Base-by-base conservation (phyloP, 2,888 invertebrate genomes). In the Serripes groenlandicus region DNA sequence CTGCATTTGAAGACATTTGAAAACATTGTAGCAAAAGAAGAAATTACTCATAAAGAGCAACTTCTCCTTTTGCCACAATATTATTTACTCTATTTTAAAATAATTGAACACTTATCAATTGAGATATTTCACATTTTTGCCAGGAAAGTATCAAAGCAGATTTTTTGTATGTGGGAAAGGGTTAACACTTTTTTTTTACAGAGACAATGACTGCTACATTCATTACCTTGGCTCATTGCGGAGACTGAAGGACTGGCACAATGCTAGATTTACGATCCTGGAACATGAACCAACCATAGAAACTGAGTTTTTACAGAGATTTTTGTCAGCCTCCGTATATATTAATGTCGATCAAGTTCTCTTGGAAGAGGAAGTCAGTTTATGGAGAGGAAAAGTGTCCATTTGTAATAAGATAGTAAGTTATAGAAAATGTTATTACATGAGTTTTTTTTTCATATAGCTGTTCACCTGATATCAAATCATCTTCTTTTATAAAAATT, bases 191-290 rank as follows among this genome's bases (percentile, higher is more conserved):
- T 64, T 5, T 21, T 68, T 0, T 77, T 78, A 23, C 75, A 89
- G 89, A 28, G 75, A 77, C 26, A 23, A 66, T 9, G 28, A 42
- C 21, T 28, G 49, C 70, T 84, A 82, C 30, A 78, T 83, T 72
- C 77, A 69, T 26, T 86, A 73, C 56, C 85, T 88, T 30, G 91
- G 91, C 9, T 86, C 89, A 18, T 66, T 90, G 26, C 56, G 87
- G 69, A 75, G 90, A 60, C 75, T 91, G 28, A 88, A 88, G 60
- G 90, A 91, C 56, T 91, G 91, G 91, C 90, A 90, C 78, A 90
- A 87, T 87, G 90, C 88, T 1, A 52, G 64, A 4, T 69, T 88
- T 21, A 78, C 76, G 9, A 68, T 89, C n/a, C 73, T 90, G 30
- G 80, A 83, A 23, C 62, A 60, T 1, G 85, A 81, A 18, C 75